Conservation (phyloP, 2,797 vertebrate species). For the Chiroxiphia lanceolata region DNA sequence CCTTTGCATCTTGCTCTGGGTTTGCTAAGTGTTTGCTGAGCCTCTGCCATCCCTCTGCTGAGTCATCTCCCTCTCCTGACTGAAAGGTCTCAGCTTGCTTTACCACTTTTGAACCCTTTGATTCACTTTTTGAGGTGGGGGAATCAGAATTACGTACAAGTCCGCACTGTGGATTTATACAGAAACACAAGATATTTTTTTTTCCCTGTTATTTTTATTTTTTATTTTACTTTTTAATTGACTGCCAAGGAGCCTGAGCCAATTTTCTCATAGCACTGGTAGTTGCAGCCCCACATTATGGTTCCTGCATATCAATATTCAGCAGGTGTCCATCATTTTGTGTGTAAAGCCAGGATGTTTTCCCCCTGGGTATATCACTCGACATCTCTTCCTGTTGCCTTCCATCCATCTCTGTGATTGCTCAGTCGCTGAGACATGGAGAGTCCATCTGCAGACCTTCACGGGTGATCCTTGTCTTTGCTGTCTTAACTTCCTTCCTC, state of each 20-base stretch:
- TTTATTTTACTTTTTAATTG: background rate
- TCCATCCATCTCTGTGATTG: background rate
- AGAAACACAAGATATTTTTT: background rate
- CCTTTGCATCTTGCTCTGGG: background rate
- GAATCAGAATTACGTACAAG: background rate
- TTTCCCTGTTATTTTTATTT: fast-evolving
- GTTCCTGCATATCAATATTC: background rate
- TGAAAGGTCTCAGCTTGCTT: background rate
- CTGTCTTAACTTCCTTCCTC: background rate
- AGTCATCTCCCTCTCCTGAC: background rate
- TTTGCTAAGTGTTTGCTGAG: background rate
- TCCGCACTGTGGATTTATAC: background rate
- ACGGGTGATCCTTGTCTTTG: background rate
- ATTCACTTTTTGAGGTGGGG: background rate
- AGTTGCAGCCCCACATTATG: background rate
- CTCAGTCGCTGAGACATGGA: background rate
- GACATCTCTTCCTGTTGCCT: background rate
- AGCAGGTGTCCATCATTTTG: background rate
- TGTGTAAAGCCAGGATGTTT: background rate
- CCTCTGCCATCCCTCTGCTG: background rate
- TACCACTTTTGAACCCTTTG: background rate
- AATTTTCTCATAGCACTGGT: background rate
- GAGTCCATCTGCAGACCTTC: slow-evolving; percentile 5
- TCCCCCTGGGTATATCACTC: background rate
- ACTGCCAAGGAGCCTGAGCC: background rate